phyloP scores from a whole-genome alignment of 2,797 vertebrate genomes.

The Echiichthys vipera region DNA sequence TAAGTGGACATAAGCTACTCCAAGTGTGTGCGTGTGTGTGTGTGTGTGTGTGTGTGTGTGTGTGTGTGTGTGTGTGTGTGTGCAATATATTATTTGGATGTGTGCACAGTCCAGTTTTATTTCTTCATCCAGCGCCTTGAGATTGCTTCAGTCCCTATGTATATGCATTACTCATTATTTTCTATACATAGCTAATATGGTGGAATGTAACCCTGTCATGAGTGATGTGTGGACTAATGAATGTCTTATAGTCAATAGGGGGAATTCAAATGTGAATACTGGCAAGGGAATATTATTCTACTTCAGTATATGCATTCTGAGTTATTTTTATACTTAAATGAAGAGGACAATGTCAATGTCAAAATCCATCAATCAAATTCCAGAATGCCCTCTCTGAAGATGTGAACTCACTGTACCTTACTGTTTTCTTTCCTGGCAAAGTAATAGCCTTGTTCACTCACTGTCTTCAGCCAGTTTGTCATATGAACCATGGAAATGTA shows the following conservation, averaged over 20 bases:
- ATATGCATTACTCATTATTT: slow-evolving; percentile 69
- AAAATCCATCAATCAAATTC: slow-evolving; percentile 61
- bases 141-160: slow-evolving; percentile 23
- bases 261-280: slow-evolving; percentile 57
- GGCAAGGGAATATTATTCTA: slow-evolving; percentile 36
- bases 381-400: slow-evolving; percentile 29
- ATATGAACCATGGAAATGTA: too few relatives aligned
- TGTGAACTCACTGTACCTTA: slow-evolving; percentile 25
- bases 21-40: slow-evolving; percentile 23
- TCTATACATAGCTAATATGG: slow-evolving; percentile 58
- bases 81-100: slow-evolving; percentile 2
- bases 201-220: slow-evolving; percentile 57
- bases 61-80: neutral
- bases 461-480: too few relatives aligned
- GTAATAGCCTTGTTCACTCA: neutral
- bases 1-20: slow-evolving; percentile 32
- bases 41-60: neutral
- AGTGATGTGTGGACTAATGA: slow-evolving; percentile 64
- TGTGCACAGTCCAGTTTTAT: slow-evolving; percentile 9
- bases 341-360: slow-evolving; percentile 66
- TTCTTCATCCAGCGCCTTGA: slow-evolving; percentile 25
- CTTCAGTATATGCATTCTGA: slow-evolving; percentile 46
- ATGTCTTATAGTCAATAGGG: slow-evolving; percentile 48
- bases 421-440: slow-evolving; percentile 18
- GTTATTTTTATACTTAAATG: slow-evolving; percentile 62